Base-by-base conservation (phyloP, 2,113 vertebrate species). In the Caloenas nicobarica region DNA sequence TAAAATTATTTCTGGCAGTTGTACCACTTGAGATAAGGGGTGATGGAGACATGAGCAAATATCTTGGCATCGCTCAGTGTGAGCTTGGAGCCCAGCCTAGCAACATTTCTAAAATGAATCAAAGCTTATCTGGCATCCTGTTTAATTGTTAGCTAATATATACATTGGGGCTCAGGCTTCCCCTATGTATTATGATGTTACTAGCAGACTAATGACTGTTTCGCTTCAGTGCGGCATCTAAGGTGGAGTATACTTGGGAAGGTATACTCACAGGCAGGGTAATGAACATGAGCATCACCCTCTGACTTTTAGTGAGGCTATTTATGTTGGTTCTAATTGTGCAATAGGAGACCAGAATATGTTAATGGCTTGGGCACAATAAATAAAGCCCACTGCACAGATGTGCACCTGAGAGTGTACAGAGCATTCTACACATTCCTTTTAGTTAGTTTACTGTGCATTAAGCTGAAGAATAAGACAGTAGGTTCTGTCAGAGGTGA, bases 1-100 rank as follows among this genome's bases (percentile, higher is more conserved):
- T 36, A 85, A 46, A 95, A 90, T 92, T 36, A 68, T 86, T 95
- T 89, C 81, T 95, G 92, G 80, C 93, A 81, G 48, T 92, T 90
- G 54, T 26, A 88, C 29, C 56, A 56, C 38, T 91, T 90, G 61
- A 94, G 91, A 90, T 95, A 95, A 88, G 76, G 56, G 62, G 51
- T 0, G 0, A 84, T 53, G 72, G 76, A 93, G 90, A 95, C 88
- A 92, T 61, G 88, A 96, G 82, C 58, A 93, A 93, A 86, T 76
- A 87, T 68, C 72, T 95, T 93, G 89, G 87, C 91, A 91, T 89
- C 50, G 18, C 56, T 89, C 66, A 48, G 40, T 71, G 51, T 56
- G 42, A 96, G 68, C 60, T 71, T 95, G 95, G 95, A 92, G 77
- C 34, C 88, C 82, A 95, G 92, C 79, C 88, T 88, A 64, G 65